phyloP scores from a whole-genome alignment of 2,797 vertebrate species.

The Apodemus agrarius region DNA sequence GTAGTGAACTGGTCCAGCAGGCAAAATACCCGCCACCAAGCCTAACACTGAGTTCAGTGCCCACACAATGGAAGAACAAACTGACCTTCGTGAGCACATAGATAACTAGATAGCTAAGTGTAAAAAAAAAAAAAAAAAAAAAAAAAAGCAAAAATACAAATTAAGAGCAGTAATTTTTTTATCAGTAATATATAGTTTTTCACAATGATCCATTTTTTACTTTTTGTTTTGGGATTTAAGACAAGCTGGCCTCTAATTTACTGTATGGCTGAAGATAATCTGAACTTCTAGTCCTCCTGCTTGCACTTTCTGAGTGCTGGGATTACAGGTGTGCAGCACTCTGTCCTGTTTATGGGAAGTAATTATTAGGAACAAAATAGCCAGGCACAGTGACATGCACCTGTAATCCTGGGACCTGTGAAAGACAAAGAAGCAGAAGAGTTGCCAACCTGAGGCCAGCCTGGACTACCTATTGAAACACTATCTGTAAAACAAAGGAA shows the following conservation, averaged over 20 bases:
- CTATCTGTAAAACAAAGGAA: neutral
- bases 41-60: neutral
- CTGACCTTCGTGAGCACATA: neutral
- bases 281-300: neutral
- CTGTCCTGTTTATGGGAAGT: neutral
- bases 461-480: neutral
- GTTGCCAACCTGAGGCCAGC: neutral
- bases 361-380: constrained; percentile 23
- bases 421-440: neutral
- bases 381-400: neutral
- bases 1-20: neutral
- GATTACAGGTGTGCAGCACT: neutral
- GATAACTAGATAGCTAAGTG: neutral
- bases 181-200: constrained; percentile 53
- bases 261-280: neutral
- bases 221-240: neutral
- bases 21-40: neutral
- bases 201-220: neutral
- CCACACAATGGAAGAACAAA: neutral
- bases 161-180: neutral
- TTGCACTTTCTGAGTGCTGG: neutral
- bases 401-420: neutral
- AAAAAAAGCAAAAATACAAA: neutral
- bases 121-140: no score
- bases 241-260: neutral